Conservation (phyloP, 37 sponge, comb jelly and placozoan genomes). For the Diacarnus erythraeanus region DNA sequence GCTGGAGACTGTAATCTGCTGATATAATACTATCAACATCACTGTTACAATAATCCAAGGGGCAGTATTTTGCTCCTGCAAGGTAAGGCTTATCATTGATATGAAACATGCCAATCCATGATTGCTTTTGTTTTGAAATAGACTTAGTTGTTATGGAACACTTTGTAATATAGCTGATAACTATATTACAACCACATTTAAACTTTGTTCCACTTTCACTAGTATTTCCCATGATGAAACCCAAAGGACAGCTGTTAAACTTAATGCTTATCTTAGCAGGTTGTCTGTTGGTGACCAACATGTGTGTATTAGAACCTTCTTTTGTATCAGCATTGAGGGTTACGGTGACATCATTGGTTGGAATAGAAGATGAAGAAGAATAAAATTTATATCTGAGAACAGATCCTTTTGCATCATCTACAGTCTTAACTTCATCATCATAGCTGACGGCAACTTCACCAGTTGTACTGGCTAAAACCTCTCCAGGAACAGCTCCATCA, state of each 20-base stretch:
- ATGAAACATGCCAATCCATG: background rate
- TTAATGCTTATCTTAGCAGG: background rate
- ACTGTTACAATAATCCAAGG: constrained; percentile 24
- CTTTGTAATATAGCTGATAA: background rate
- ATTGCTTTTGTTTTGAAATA: background rate
- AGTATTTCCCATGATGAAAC: background rate
- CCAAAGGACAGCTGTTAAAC: background rate
- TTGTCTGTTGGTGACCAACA: no score
- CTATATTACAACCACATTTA: background rate
- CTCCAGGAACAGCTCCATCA: constrained; percentile 18
- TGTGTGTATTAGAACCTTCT: no score
- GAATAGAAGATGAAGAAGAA: no score
- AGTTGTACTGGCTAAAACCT: background rate
- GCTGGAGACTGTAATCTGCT: background rate
- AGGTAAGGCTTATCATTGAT: background rate
- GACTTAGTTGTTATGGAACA: background rate
- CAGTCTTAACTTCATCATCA: background rate
- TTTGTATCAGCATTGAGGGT: no score
- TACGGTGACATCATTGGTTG: no score
- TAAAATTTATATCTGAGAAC: no score
- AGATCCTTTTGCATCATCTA: no score
- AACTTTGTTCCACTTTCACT: background rate
- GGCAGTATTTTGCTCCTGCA: background rate
- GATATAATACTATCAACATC: background rate
- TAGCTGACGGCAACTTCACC: background rate